Evolutionary conservation across 2,797 vertebrate genomes (phyloP).

Genomic region (Sebastes trivittatus): DNA sequence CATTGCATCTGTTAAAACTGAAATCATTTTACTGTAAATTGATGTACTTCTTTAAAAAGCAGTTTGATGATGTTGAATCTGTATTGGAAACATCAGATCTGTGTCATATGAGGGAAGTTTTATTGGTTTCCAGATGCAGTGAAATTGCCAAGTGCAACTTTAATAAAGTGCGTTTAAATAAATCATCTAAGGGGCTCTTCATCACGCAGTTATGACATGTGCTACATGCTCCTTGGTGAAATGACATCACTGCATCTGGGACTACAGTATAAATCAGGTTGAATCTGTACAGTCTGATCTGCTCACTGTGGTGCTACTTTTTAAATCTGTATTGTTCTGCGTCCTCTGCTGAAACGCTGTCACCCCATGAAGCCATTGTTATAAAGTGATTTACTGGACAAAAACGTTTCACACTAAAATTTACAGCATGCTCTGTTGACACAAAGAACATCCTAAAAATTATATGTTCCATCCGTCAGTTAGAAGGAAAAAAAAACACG

Average conservation of each 20-base stretch:
- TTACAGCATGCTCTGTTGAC: slow-evolving; percentile 12
- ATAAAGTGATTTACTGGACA: slow-evolving; percentile 22
- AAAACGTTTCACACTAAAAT: slow-evolving; percentile 7
- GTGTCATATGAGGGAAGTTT: neutral
- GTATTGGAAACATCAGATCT: neutral
- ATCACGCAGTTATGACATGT: slow-evolving; percentile 3
- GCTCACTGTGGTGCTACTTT: slow-evolving; percentile 22
- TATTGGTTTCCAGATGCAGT: neutral
- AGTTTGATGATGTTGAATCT: neutral
- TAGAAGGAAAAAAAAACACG: neutral
- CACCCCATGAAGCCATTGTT: slow-evolving; percentile 13
- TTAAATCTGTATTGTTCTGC: neutral
- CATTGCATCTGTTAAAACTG: neutral
- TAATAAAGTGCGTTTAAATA: neutral
- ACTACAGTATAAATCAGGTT: neutral
- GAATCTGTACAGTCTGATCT: neutral
- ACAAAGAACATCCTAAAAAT: slow-evolving; percentile 5
- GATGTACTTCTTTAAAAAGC: neutral
- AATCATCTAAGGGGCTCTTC: neutral
- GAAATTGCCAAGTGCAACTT: neutral
- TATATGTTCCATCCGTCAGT: slow-evolving; percentile 8
- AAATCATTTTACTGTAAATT: neutral
- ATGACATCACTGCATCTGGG: slow-evolving; percentile 32
- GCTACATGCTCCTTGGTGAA: slow-evolving; percentile 11
- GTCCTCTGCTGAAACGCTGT: neutral